phyloP scores from a whole-genome alignment of 1,140 invertebrate species.

The Pseudoatta argentina region DNA sequence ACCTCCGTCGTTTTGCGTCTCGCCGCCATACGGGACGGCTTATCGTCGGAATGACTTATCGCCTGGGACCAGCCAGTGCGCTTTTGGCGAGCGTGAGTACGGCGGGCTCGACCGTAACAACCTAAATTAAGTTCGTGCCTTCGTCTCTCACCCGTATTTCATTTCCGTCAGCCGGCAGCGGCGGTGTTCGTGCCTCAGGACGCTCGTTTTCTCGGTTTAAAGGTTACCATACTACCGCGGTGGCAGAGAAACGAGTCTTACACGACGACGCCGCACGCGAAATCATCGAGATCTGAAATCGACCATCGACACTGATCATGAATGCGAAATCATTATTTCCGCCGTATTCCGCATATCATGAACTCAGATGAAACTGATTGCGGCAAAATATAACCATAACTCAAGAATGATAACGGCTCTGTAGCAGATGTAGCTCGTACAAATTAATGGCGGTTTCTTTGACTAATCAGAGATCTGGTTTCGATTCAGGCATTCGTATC shows the following conservation, averaged over 20 bases:
- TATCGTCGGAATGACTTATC: slow-evolving; percentile 85
- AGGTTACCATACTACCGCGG: slow-evolving; percentile 50
- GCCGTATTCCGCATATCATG: background rate
- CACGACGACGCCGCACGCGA: background rate
- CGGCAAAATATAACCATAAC: slow-evolving; percentile 21
- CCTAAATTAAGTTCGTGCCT: slow-evolving; percentile 80
- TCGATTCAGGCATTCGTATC: background rate
- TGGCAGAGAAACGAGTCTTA: slow-evolving; percentile 3
- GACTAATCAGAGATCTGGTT: slow-evolving; percentile 31
- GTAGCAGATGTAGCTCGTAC: background rate
- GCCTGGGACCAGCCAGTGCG: slow-evolving; percentile 70
- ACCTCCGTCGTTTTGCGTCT: slow-evolving; percentile 69
- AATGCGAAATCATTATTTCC: slow-evolving; percentile 25
- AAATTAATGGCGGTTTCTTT: slow-evolving; percentile 25
- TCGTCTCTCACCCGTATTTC: slow-evolving; percentile 80
- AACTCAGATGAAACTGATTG: background rate
- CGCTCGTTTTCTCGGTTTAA: slow-evolving; percentile 67
- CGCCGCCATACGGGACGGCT: slow-evolving; percentile 65
- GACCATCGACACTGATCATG: slow-evolving; percentile 1
- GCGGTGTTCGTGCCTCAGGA: slow-evolving; percentile 48
- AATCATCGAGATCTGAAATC: slow-evolving; percentile 64
- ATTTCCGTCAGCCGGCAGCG: slow-evolving; percentile 70
- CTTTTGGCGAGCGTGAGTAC: slow-evolving; percentile 69
- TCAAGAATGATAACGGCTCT: slow-evolving; percentile 20
- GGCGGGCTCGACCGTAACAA: slow-evolving; percentile 74